Evolutionary conservation across 2,888 invertebrate genomes (phyloP), one percentile per base, ranked within the genome.

Genomic region (Apeira syringaria): DNA sequence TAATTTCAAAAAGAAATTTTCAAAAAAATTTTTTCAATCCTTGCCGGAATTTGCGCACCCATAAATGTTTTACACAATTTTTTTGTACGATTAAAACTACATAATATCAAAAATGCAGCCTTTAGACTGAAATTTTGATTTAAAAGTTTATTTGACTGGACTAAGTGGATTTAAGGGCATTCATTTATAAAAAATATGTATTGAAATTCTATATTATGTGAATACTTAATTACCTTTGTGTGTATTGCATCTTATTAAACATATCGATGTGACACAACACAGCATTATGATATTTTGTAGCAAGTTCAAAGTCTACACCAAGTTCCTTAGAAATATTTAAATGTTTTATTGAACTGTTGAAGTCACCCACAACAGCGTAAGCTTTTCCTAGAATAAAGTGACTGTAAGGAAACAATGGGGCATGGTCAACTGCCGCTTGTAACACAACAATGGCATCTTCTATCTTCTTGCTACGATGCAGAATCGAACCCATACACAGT

Each of bases 351-450:
- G 95, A 94, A 60, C 90, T 93, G 59, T 95, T 94, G 65, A 92
- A 95, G 49, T 95, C 94, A 0, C 93, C 92, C 15, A 92, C 58
- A 6, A 94, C 91, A 1, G 95, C 94, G 72, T 94, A 95, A 9
- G 94, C 92, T 69, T 94, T 94, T 4, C 93, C 96, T 7, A 96
- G 80, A 2, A 94, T 92, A 59, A 94, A 93, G 71, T 94, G 93
- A 51, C 91, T 92, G 27, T 90, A 78, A 1, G 92, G 81, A 57
- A 91, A 91, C 9, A 87, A 80, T 0, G 93, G 92, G 27, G 93
- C 92, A 59, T 95, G 93, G 64, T 95, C 94, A 6, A 94, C 90
- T 0, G 96, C 94, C 8, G 94, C 93, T 58, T 93, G 92, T 0
- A 96, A 85, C 29, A 96, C 90, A 47, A 94, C 91, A 0, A 93